Percentiles rank a stretch among this genome's conserved stretches.
phyloP scores from a whole-genome alignment of 2,113 vertebrate genomes.

The Gnathonemus longibarbis region DNA sequence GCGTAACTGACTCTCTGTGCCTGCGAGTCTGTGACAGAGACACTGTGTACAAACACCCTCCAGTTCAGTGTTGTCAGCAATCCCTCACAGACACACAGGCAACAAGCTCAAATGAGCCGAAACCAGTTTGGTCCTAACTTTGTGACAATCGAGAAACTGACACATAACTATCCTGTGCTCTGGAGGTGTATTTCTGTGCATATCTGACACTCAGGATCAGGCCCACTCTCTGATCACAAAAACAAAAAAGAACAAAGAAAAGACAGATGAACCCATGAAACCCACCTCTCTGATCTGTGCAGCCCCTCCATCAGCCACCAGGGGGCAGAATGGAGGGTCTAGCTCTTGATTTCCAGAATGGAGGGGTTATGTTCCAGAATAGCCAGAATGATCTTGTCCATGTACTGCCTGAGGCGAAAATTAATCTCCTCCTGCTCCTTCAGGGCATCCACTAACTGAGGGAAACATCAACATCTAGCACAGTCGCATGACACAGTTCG shows the following conservation, averaged over 20 bases:
- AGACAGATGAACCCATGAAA: slow-evolving; percentile 27
- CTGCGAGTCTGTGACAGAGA: background rate
- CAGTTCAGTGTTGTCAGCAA: background rate
- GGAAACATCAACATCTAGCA: background rate
- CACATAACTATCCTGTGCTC: background rate
- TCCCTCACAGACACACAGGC: background rate
- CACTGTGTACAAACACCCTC: background rate
- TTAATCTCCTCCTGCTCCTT: slow-evolving; percentile 98
- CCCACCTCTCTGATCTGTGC: slow-evolving; percentile 18
- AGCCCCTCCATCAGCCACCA: slow-evolving; percentile 25
- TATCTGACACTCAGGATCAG: background rate
- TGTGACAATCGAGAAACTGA: background rate
- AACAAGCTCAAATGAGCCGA: background rate
- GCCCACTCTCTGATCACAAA: background rate
- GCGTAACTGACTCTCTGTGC: background rate
- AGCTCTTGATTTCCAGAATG: slow-evolving; percentile 95
- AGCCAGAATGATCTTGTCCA: slow-evolving; percentile 98
- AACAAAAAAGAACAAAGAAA: slow-evolving; percentile 21
- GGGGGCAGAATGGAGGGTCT: slow-evolving; percentile 36
- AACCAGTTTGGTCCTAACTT: background rate
- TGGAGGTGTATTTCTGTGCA: background rate
- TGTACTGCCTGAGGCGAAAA: slow-evolving; percentile 87
- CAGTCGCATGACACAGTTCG: background rate
- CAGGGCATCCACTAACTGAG: slow-evolving; percentile 87
- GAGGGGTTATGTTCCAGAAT: slow-evolving; percentile 97